phyloP scores from a whole-genome alignment of 2,888 invertebrate species.

The Acronicta alni region DNA sequence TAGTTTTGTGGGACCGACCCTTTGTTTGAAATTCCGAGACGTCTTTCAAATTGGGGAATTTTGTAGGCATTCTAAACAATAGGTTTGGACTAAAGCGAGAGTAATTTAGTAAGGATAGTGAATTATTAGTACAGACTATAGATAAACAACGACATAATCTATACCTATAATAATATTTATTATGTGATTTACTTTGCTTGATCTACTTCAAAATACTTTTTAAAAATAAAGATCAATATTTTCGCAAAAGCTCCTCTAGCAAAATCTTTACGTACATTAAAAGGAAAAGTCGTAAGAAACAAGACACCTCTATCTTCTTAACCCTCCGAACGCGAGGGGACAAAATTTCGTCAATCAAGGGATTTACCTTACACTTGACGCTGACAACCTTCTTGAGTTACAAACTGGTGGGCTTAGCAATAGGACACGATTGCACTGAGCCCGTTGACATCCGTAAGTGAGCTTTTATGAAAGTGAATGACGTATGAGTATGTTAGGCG shows the following conservation, averaged over 20 bases:
- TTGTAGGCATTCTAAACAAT: constrained; percentile 30
- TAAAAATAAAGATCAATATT: constrained; percentile 30
- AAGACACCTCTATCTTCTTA: constrained; percentile 71
- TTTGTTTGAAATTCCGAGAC: constrained; percentile 46
- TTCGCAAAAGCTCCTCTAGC: constrained; percentile 43
- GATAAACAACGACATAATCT: too few species aligned
- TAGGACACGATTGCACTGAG: constrained; percentile 77
- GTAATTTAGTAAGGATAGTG: constrained; percentile 18
- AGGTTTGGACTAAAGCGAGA: constrained; percentile 11
- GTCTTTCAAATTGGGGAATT: constrained; percentile 35
- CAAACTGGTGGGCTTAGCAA: constrained; percentile 81
- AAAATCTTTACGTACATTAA: constrained; percentile 63
- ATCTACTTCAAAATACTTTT: background rate
- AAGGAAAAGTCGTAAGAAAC: constrained; percentile 71
- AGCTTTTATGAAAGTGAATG: constrained; percentile 42
- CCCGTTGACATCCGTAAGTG: constrained; percentile 66
- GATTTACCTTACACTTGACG: constrained; percentile 84
- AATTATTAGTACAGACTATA: background rate
- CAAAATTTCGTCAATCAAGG: constrained; percentile 84
- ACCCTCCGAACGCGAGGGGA: constrained; percentile 70
- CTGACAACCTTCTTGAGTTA: constrained; percentile 84
- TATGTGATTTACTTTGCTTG: too few species aligned
- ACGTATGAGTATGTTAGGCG: constrained; percentile 14
- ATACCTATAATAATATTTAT: too few species aligned
- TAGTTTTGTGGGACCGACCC: constrained; percentile 41